Percentiles rank a stretch among this genome's conserved stretches.
Evolutionary conservation across 2,888 invertebrate species (phyloP).

Genomic region (Amblyteles armatorius): DNA sequence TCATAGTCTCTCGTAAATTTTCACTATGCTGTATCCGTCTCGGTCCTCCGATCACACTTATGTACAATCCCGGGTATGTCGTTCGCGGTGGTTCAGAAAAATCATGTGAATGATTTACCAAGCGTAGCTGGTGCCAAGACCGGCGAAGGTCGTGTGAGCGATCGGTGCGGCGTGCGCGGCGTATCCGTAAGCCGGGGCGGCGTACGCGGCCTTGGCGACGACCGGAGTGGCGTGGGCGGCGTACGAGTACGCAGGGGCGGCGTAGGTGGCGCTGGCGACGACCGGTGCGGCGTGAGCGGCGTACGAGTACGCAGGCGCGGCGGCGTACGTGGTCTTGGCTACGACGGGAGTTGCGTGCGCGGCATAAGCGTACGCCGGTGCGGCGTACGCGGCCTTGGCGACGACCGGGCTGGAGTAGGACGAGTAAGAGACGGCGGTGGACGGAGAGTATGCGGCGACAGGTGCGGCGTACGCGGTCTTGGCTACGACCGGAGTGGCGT

Average conservation of each 20-base stretch:
- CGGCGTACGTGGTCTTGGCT: conserved; percentile 69
- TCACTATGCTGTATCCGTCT: not conserved
- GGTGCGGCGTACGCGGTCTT: conserved; percentile 39
- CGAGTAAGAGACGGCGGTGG: conserved; percentile 31
- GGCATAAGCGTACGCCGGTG: conserved; percentile 60
- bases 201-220: conserved; percentile 69
- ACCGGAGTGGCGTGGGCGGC: conserved; percentile 65
- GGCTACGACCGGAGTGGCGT: conserved; percentile 60
- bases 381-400: conserved; percentile 69
- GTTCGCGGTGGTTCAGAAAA: conserved; percentile 25
- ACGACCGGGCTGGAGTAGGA: conserved; percentile 60
- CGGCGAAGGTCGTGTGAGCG: conserved; percentile 73
- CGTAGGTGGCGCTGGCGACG: conserved; percentile 50
- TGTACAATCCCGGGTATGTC: conserved; percentile 19
- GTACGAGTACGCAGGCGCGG: conserved; percentile 56
- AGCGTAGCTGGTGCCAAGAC: conserved; percentile 76
- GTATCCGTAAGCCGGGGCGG: conserved; percentile 65
- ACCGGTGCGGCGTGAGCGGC: conserved; percentile 68
- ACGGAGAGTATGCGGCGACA: conserved; percentile 14
- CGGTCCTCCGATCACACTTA: not conserved
- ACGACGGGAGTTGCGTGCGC: conserved; percentile 70
- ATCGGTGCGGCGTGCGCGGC: conserved; percentile 70
- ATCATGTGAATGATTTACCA: conserved; percentile 74
- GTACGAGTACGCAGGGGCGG: too few relatives aligned
- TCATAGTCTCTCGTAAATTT: not conserved